Base-by-base conservation (phyloP, 2,797 vertebrate species). In the Myotis pilosus region DNA sequence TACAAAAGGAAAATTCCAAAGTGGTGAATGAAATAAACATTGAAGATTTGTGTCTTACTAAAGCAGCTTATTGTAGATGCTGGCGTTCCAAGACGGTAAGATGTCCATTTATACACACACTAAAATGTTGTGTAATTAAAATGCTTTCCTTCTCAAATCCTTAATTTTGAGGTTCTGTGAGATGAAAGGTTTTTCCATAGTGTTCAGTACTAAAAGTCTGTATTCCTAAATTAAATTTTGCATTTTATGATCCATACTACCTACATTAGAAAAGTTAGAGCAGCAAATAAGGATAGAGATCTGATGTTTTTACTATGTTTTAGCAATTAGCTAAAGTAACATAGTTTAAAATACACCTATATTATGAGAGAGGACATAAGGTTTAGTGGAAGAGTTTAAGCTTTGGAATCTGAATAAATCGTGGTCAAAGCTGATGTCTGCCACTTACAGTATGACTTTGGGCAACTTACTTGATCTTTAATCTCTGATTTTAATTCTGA, bases 1-100 rank as follows among this genome's bases (percentile, higher is more conserved):
- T 99, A 97, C 99, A 99, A 98, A 99, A 99, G 94, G 99, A 99
- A 97, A 99, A 99, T 97, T 99, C 99, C 4, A 99, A 99, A 98
- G 99, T 99, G 98, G 99, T 99, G 94, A 99, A 99, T 49, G 99
- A 99, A 98, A 99, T 99, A 96, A 99, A 99, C 97, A 99, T 99
- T 3, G 99, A 99, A 98, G 99, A 99, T 97, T 97, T 99, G 95
- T 99, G 99, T 96, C 99, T 99, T 60, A 98, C 99, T 38, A 99
- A 99, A 72, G 99, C 99, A 93, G 99, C 99, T 90, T 99, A 99
- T 97, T 99, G 99, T 97, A 98, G 99, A 94, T 99, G 99, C 97
- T 99, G 99, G 99, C 99, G 99, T 81, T 99, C 99, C 25, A 99
- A 99, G 98, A 99, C 99, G 97, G 99, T 99, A 98, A 99, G 99